A percentile compares a stretch with the other conserved stretches of the same genome.
Conservation (phyloP, 92 coral and sea anemone genomes). For the Epizoanthus fatuus region DNA sequence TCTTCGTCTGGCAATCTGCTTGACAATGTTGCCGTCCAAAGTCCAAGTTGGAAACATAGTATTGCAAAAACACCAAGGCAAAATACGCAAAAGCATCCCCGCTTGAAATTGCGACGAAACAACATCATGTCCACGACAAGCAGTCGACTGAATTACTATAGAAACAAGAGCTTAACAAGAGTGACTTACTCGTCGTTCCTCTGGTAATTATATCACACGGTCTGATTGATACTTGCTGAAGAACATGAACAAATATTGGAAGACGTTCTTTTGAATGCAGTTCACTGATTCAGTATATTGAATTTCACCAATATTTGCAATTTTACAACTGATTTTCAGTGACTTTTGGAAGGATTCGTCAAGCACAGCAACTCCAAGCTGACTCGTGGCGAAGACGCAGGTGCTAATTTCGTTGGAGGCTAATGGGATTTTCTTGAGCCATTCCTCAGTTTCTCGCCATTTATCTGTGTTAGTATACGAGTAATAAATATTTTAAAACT, state of each 20-base stretch:
- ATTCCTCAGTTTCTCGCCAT: not conserved
- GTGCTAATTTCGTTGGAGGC: not conserved
- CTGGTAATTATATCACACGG: not conserved
- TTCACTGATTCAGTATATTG: not conserved
- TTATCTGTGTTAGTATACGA: not conserved
- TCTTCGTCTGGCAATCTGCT: not conserved
- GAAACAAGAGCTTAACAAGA: not conserved
- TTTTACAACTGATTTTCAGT: too few relatives aligned
- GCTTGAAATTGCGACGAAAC: slow-evolving; percentile 5
- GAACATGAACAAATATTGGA: not conserved
- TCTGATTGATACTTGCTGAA: not conserved
- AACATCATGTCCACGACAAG: slow-evolving; percentile 7
- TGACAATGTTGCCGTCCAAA: slow-evolving; percentile 10
- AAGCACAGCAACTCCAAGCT: not conserved
- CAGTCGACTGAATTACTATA: not conserved
- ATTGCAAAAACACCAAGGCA: not conserved
- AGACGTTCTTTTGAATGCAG: not conserved
- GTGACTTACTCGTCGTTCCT: too few relatives aligned
- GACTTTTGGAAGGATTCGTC: not conserved
- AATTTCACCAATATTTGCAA: too few relatives aligned
- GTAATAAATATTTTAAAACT: not conserved
- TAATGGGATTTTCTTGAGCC: not conserved
- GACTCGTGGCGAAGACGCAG: not conserved
- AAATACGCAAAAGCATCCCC: not conserved
- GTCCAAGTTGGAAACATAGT: slow-evolving; percentile 17